These are phyloP conservation scores for Noctua janthina DNA, from an alignment of 2,888 invertebrate genomes.

Conservation along the genomic window DNA sequence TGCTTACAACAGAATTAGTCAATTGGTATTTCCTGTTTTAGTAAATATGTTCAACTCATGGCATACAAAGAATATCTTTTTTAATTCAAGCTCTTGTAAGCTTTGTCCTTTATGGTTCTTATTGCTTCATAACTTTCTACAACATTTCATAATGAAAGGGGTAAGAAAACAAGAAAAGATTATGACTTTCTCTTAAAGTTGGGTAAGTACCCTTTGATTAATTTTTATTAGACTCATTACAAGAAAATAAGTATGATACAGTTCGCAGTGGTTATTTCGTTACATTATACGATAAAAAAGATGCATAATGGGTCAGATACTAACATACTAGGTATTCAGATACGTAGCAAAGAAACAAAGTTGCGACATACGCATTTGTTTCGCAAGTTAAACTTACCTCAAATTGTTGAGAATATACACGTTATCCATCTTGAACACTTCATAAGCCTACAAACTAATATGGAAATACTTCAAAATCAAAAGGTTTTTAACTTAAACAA, in stretches of 20 bases:
- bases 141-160: conserved; percentile 30
- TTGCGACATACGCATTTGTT: conserved; percentile 58
- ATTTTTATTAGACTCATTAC: neutral
- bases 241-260: neutral
- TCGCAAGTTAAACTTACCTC: conserved; percentile 76
- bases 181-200: conserved; percentile 42
- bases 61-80: neutral
- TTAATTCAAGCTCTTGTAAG: neutral
- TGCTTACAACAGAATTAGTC: neutral
- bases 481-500: conserved; percentile 33
- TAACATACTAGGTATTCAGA: conserved; percentile 32
- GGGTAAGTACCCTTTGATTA: conserved; percentile 1
- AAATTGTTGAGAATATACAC: conserved; percentile 83
- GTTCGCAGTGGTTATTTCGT: neutral
- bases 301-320: conserved; percentile 20
- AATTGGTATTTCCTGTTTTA: conserved; percentile 20
- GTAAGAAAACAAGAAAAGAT: neutral
- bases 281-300: neutral
- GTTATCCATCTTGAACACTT: conserved; percentile 81
- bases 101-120: neutral
- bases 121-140: conserved; percentile 42
- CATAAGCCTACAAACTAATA: conserved; percentile 57
- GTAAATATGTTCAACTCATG: neutral
- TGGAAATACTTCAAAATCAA: neutral
- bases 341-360: conserved; percentile 52